A percentile compares a stretch with the other conserved stretches of the same genome.
Evolutionary conservation across 2,888 invertebrate species (phyloP).

Genomic region (Salpingus planirostris): DNA sequence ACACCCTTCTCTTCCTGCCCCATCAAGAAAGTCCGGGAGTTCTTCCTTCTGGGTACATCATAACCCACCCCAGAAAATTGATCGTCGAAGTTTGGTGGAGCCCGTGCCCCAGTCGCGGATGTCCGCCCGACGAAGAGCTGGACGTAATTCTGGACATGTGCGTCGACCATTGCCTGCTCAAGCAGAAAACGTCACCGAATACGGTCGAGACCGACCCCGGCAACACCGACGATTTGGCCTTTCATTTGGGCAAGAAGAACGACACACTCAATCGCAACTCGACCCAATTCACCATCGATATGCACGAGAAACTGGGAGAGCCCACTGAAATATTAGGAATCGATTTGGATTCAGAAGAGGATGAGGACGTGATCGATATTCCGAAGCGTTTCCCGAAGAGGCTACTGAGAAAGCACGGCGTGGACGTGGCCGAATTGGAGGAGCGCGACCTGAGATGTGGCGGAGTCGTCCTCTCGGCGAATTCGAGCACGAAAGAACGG

Average conservation of each 20-base stretch:
- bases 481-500: slow-evolving; percentile 47
- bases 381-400: slow-evolving; percentile 61
- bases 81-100: slow-evolving; percentile 79
- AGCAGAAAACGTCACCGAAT: slow-evolving; percentile 33
- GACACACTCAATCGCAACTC: slow-evolving; percentile 5
- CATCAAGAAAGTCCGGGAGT: slow-evolving; percentile 70
- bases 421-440: slow-evolving; percentile 65
- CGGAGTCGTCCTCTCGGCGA: slow-evolving; percentile 59
- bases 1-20: slow-evolving; percentile 68
- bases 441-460: slow-evolving; percentile 68
- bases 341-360: slow-evolving; percentile 64
- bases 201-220: slow-evolving; percentile 41
- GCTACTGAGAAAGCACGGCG: slow-evolving; percentile 54
- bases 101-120: slow-evolving; percentile 70
- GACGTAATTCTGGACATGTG: slow-evolving; percentile 66
- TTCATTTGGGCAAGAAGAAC: slow-evolving; percentile 42
- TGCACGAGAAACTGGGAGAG: slow-evolving; percentile 66
- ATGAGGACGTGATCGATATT: slow-evolving; percentile 65
- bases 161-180: slow-evolving; percentile 61
- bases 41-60: slow-evolving; percentile 66
- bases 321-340: slow-evolving; percentile 69
- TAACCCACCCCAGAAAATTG: slow-evolving; percentile 62
- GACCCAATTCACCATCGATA: slow-evolving; percentile 48
- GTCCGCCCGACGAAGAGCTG: slow-evolving; percentile 64
- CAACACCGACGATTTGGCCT: slow-evolving; percentile 48